These are phyloP conservation scores for Halocynthia roretzi DNA, from an alignment of 23 tunicate species.

Conservation along the genomic window DNA sequence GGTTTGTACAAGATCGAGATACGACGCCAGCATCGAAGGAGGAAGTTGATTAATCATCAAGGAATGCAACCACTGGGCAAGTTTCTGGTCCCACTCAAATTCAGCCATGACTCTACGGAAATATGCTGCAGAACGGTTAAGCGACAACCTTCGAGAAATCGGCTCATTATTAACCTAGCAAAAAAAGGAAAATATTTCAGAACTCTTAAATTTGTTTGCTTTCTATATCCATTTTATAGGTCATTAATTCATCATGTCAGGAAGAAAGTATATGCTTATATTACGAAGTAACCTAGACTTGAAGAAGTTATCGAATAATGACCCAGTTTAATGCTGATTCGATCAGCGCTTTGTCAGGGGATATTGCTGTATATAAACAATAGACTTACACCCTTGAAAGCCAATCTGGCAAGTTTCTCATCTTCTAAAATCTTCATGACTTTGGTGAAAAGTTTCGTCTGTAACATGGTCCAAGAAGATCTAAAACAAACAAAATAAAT, in stretches of 20 bases:
- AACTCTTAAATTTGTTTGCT: too few species aligned
- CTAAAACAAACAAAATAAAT: conserved; percentile 14
- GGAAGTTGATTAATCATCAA: conserved; percentile 68
- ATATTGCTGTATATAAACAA: not conserved
- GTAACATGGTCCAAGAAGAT: conserved; percentile 46
- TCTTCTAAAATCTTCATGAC: conserved; percentile 45
- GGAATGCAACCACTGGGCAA: conserved; percentile 76
- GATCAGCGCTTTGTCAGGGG: not conserved
- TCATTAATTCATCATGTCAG: too few species aligned
- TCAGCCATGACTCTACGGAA: conserved; percentile 44
- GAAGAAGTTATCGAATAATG: too few species aligned
- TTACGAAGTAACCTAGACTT: too few species aligned
- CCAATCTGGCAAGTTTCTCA: conserved; percentile 69
- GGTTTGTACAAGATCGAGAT: conserved; percentile 71
- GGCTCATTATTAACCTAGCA: conserved; percentile 49
- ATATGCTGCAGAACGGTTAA: conserved; percentile 64
- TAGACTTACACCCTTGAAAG: conserved; percentile 63
- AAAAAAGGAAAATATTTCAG: not conserved
- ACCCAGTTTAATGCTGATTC: not conserved
- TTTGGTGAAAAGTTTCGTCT: conserved; percentile 39
- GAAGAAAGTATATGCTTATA: too few species aligned
- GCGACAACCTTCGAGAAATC: conserved; percentile 54
- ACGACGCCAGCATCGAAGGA: conserved; percentile 41
- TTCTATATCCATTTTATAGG: too few species aligned
- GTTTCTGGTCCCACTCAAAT: conserved; percentile 51